Base-by-base conservation (phyloP, 2,888 invertebrate species). In the Idaea dimidiata region DNA sequence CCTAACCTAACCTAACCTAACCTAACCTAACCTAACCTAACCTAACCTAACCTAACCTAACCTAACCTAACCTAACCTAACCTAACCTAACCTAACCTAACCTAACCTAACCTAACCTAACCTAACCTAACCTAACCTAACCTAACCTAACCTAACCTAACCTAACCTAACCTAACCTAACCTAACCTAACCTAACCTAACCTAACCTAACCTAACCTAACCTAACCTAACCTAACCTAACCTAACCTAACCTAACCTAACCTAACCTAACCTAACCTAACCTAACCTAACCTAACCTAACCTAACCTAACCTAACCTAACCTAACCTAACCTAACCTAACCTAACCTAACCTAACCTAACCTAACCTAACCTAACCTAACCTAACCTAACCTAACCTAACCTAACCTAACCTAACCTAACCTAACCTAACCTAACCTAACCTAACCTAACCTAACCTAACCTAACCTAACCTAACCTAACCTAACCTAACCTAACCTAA, bases 1-100 rank as follows among this genome's bases (percentile, higher is more conserved):
- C n/a, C n/a, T 57, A 57, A 57, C 57, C 57, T 57, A 57, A 57
- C 57, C 57, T 57, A 57, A 57, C 57, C 57, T 57, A 57, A 57
- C 57, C 57, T 57, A 57, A 57, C 57, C 57, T 57, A 57, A 57
- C 57, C 57, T 57, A 57, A 57, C 57, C 57, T 57, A 57, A 57
- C 57, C 57, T 57, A 57, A 57, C 57, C 57, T 57, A 57, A 57
- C 57, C 57, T 57, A 57, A 57, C 57, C 57, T 57, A 57, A 57
- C 57, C 57, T 57, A 57, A 57, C 57, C 57, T 57, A 57, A 57
- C 57, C 57, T 57, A 57, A 57, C 57, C 57, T 57, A 57, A 57
- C 57, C 57, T 57, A 57, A 57, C 57, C 57, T 57, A 57, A 57
- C 57, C 57, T 57, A 57, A 57, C 57, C 57, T 57, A 57, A 57